phyloP scores from a whole-genome alignment of 2,888 invertebrate species.

The Stenichneumon culpator region DNA sequence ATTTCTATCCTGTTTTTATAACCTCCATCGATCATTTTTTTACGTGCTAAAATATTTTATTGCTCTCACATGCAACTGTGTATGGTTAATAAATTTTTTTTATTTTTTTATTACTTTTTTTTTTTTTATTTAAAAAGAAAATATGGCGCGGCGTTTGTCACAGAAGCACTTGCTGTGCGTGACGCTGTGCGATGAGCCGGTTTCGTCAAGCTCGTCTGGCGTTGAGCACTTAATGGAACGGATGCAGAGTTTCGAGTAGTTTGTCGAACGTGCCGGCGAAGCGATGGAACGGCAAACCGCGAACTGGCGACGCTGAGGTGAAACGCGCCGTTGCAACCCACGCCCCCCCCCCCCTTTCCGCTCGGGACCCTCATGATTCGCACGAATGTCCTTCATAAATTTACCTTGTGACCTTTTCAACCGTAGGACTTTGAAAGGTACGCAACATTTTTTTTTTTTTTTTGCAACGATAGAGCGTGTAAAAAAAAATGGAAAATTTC shows the following conservation, averaged over 20 bases:
- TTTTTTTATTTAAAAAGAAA: too few species aligned
- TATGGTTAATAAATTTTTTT: background rate
- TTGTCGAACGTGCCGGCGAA: conserved; percentile 43
- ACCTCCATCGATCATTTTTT: background rate
- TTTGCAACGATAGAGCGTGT: too few species aligned
- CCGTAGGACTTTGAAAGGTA: background rate
- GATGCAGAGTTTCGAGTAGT: conserved; percentile 54
- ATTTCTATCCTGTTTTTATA: background rate
- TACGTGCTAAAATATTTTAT: background rate
- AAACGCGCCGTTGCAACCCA: too few species aligned
- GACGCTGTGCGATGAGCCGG: conserved; percentile 30
- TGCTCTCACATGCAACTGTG: conserved; percentile 4
- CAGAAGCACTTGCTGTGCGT: conserved; percentile 35
- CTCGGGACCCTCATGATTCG: background rate
- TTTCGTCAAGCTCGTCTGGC: conserved; percentile 13
- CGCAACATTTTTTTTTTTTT: too few species aligned
- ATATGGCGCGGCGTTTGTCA: too few species aligned
- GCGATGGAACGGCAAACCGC: conserved; percentile 19
- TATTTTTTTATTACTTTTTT: too few species aligned
- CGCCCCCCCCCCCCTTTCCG: too few species aligned
- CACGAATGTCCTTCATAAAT: background rate
- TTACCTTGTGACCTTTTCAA: background rate
- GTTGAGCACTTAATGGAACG: conserved; percentile 46
- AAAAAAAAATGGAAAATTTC: too few species aligned
- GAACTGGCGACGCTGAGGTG: conserved; percentile 4